These are phyloP conservation scores for Engystomops pustulosus DNA, from an alignment of 2,113 vertebrate species.

Conservation along the genomic window DNA sequence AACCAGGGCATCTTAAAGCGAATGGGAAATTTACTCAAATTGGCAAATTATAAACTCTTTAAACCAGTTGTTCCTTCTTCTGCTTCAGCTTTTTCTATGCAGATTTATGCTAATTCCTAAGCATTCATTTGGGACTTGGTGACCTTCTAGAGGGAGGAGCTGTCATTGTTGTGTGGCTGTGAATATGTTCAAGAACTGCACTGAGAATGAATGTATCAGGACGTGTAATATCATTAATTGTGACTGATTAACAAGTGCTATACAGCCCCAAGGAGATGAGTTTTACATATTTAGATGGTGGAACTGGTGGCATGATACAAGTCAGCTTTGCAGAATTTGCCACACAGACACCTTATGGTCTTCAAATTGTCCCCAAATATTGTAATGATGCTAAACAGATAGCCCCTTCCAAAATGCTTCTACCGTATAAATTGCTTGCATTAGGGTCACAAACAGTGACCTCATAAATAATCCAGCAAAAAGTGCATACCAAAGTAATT, in stretches of 20 bases:
- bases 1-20: conserved; percentile 26
- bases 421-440: too few relatives aligned
- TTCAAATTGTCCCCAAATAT: too few relatives aligned
- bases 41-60: conserved; percentile 57
- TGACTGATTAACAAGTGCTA: background rate
- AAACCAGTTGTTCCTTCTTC: conserved; percentile 22
- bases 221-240: background rate
- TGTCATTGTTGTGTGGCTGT: background rate
- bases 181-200: background rate
- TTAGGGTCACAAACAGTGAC: too few relatives aligned
- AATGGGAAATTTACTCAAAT: conserved; percentile 54
- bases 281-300: background rate
- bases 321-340: too few relatives aligned
- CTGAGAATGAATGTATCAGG: background rate
- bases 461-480: too few relatives aligned
- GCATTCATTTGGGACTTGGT: conserved; percentile 25
- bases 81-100: conserved; percentile 52
- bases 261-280: background rate
- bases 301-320: background rate
- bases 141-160: conserved; percentile 31
- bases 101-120: conserved; percentile 49
- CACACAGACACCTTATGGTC: too few relatives aligned
- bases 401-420: too few relatives aligned
- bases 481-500: too few relatives aligned
- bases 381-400: too few relatives aligned